Evolutionary conservation across 2,888 invertebrate genomes (phyloP).

Genomic region (Stomorhina lunata): DNA sequence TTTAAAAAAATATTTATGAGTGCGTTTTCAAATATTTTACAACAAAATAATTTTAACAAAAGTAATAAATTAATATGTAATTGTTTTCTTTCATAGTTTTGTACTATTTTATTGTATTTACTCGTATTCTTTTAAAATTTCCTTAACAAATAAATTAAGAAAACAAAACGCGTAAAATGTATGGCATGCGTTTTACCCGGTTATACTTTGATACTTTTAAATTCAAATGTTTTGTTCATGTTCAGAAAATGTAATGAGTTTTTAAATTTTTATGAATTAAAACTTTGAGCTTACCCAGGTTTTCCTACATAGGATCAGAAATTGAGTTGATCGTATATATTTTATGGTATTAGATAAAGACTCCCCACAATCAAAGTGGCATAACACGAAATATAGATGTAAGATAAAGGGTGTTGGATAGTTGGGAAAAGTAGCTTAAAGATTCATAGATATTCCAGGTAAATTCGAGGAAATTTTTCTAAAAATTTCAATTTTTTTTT

Average conservation of each 20-base stretch:
- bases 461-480: too few relatives aligned
- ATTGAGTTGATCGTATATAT: neutral
- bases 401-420: too few relatives aligned
- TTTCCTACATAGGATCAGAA: neutral
- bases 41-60: neutral
- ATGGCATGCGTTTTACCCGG: constrained; percentile 55
- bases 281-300: neutral
- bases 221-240: constrained; percentile 45
- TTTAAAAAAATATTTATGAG: neutral
- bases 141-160: constrained; percentile 36
- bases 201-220: neutral
- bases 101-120: neutral
- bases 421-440: too few relatives aligned
- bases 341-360: neutral
- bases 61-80: neutral
- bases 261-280: constrained; percentile 28
- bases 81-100: too few relatives aligned
- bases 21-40: neutral
- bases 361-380: constrained; percentile 22
- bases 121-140: neutral
- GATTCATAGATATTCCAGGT: too few relatives aligned
- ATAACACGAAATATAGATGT: constrained; percentile 22
- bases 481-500: too few relatives aligned
- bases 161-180: constrained; percentile 48
- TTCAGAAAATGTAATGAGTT: constrained; percentile 53